Percentiles rank a stretch among this genome's conserved stretches.
These are phyloP conservation scores for Oxycera nigricornis DNA, from an alignment of 2,888 invertebrate species.

Conservation along the genomic window DNA sequence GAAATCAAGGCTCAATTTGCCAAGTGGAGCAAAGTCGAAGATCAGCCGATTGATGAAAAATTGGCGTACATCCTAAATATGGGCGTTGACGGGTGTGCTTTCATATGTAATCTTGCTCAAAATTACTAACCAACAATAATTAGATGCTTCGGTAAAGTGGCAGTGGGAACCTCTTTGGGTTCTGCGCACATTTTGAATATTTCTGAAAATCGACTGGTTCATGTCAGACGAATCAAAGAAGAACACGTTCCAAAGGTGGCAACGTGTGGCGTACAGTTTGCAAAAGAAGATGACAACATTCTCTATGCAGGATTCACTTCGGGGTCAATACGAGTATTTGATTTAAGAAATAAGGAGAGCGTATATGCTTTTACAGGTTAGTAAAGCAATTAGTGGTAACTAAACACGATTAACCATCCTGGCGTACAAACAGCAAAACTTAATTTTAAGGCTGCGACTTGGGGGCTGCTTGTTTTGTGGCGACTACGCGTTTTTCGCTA, in stretches of 20 bases:
- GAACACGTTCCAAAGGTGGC: conserved; percentile 39
- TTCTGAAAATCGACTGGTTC: conserved; percentile 57
- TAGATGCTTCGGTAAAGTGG: conserved; percentile 61
- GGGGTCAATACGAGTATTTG: conserved; percentile 56
- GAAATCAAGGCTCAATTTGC: conserved; percentile 21
- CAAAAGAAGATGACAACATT: conserved; percentile 53
- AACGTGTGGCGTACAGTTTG: conserved; percentile 55
- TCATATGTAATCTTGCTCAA: conserved; percentile 1
- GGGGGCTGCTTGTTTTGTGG: no score
- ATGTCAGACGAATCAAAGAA: conserved; percentile 35
- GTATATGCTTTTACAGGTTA: conserved; percentile 62
- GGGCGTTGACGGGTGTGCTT: conserved; percentile 65
- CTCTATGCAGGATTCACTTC: conserved; percentile 55
- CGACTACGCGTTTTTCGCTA: no score
- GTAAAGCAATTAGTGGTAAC: conserved; percentile 1
- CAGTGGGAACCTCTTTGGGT: conserved; percentile 61
- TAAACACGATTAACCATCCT: background rate
- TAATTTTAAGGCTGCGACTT: no score
- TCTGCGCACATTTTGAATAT: conserved; percentile 64
- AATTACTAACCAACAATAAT: background rate
- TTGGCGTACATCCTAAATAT: conserved; percentile 70
- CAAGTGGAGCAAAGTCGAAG: conserved; percentile 55
- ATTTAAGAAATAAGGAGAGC: conserved; percentile 63
- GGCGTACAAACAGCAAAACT: no score
- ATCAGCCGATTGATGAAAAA: conserved; percentile 65